phyloP scores from a whole-genome alignment of 2,888 invertebrate genomes.

The Lottia scabra region DNA sequence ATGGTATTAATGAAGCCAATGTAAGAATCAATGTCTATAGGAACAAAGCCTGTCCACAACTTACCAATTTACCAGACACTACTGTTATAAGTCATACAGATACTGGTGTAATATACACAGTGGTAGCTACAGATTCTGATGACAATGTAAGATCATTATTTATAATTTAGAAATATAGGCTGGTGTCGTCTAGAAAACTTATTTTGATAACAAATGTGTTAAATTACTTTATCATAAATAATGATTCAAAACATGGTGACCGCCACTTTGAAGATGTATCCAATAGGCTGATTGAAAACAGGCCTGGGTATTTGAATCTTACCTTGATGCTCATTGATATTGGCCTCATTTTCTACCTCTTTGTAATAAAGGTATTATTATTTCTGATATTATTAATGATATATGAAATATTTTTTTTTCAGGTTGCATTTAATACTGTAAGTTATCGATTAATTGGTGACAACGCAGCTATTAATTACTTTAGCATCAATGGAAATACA shows the following conservation, averaged over 20 bases:
- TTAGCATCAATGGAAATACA: conserved; percentile 54
- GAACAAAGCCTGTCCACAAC: conserved; percentile 48
- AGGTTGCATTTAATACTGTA: conserved; percentile 43
- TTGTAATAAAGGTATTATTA: no score
- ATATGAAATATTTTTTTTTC: conserved; percentile 14
- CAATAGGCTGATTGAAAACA: no score
- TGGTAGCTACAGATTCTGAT: conserved; percentile 54
- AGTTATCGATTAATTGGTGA: conserved; percentile 41
- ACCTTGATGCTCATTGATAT: no score
- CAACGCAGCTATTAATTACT: conserved; percentile 38
- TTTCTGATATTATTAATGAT: no score
- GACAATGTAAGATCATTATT: not conserved
- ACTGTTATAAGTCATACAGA: conserved; percentile 41
- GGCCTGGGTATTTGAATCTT: no score
- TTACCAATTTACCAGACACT: conserved; percentile 40
- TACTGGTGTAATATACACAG: conserved; percentile 47
- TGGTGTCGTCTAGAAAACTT: no score
- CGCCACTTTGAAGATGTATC: no score
- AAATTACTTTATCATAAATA: no score
- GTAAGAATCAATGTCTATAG: conserved; percentile 49
- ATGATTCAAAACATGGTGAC: no score
- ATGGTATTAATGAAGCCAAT: conserved; percentile 47
- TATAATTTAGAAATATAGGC: no score
- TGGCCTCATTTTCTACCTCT: no score
- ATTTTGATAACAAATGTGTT: no score